Conservation (phyloP, 2,113 vertebrate species). For the Falcunculus frontatus region DNA sequence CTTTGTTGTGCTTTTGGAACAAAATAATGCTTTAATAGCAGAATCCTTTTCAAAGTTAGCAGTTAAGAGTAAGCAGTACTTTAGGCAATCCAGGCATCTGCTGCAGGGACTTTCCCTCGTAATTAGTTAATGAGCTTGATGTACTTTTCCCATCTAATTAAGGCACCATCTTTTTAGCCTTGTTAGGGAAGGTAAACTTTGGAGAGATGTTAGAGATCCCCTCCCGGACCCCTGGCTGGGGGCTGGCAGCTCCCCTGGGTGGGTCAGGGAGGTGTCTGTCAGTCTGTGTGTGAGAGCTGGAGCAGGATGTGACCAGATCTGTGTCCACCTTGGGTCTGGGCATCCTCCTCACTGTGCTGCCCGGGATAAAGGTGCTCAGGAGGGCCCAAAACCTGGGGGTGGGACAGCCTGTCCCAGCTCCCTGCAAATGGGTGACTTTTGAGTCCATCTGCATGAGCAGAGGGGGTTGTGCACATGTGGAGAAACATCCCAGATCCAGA, state of each 20-base stretch:
- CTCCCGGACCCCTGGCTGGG: no score
- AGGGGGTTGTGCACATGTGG: background rate
- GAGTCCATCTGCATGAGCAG: background rate
- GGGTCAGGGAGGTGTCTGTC: background rate
- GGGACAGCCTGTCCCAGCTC: background rate
- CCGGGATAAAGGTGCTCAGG: background rate
- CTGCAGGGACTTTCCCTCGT: slow-evolving; percentile 53
- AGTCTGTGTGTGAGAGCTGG: fast-evolving
- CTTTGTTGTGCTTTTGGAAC: slow-evolving; percentile 23
- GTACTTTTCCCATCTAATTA: slow-evolving; percentile 50
- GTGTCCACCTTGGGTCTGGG: background rate
- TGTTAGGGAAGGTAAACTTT: background rate
- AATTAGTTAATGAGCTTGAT: slow-evolving; percentile 58
- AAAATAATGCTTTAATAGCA: slow-evolving; percentile 48
- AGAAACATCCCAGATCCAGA: background rate
- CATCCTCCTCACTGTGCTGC: background rate
- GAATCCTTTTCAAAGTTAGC: slow-evolving; percentile 36
- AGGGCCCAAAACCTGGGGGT: background rate
- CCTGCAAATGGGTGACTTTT: background rate
- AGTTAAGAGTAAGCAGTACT: slow-evolving; percentile 25
- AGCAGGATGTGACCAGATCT: background rate
- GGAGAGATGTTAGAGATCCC: background rate
- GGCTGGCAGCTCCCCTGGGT: background rate
- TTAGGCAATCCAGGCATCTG: slow-evolving; percentile 45
- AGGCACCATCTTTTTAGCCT: background rate